Percentiles rank a stretch among this genome's conserved stretches.
phyloP scores from a whole-genome alignment of 2,888 invertebrate genomes.

The Drosophila putrida region DNA sequence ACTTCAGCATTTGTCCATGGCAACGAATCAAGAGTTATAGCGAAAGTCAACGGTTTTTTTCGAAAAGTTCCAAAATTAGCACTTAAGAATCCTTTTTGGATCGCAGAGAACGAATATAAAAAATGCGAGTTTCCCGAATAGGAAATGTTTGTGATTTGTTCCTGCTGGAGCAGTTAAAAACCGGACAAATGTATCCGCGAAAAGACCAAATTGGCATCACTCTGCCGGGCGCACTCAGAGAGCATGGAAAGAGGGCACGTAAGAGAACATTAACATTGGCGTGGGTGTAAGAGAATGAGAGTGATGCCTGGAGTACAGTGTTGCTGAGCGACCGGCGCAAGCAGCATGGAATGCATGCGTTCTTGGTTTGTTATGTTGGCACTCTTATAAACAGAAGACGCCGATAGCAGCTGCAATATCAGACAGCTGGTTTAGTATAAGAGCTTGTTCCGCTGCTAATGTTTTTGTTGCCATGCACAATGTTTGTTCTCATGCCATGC shows the following conservation, averaged over 20 bases:
- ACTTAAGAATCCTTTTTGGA: no score
- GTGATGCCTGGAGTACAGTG: slow-evolving; percentile 30
- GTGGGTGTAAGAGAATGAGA: slow-evolving; percentile 25
- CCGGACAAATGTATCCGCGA: no score
- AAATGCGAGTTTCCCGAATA: no score
- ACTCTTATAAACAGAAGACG: slow-evolving; percentile 31
- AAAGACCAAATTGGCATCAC: no score
- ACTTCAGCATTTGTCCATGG: no score
- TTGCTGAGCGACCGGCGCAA: slow-evolving; percentile 38
- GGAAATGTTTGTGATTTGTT: no score
- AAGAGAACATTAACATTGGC: slow-evolving; percentile 14
- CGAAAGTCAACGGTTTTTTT: no score
- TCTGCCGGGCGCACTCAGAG: slow-evolving; percentile 7
- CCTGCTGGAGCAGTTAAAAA: no score
- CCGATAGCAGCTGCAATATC: slow-evolving; percentile 24
- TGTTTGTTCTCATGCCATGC: slow-evolving; percentile 31
- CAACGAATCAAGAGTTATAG: no score
- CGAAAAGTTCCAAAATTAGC: no score
- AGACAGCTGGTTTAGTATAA: slow-evolving; percentile 39
- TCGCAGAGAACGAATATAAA: no score
- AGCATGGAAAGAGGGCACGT: background rate
- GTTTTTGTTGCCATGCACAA: slow-evolving; percentile 55
- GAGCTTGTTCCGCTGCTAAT: slow-evolving; percentile 29
- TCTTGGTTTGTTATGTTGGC: slow-evolving; percentile 23
- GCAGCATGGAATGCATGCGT: slow-evolving; percentile 22